Conservation (phyloP, 37 sponge, comb jelly and placozoan genomes). For the Oscarella lobularis region DNA sequence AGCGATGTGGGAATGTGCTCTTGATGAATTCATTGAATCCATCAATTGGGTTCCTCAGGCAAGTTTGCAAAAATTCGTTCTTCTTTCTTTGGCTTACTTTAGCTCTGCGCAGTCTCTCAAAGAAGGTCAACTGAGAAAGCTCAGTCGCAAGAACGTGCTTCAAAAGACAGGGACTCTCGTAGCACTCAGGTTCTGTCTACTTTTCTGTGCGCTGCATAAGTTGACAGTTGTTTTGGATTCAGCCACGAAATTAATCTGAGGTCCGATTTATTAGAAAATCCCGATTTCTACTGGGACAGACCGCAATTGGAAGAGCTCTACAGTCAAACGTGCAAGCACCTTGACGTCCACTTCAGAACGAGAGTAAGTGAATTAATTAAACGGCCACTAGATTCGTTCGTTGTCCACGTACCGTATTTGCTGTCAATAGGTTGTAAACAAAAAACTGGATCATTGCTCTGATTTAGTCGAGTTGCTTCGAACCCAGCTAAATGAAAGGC, state of each 20-base stretch:
- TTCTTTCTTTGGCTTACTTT: not conserved
- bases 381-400: too few species aligned
- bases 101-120: not conserved
- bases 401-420: not conserved
- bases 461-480: constrained; percentile 17
- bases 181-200: not conserved
- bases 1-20: not conserved
- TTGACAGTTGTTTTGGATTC: too few species aligned
- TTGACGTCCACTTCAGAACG: constrained; percentile 15
- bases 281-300: constrained; percentile 20
- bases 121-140: not conserved
- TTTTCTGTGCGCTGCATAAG: not conserved
- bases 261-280: constrained; percentile 9
- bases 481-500: constrained; percentile 21
- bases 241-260: constrained; percentile 18
- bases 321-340: constrained; percentile 16
- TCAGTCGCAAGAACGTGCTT: not conserved
- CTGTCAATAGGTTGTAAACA: constrained; percentile 2
- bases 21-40: not conserved
- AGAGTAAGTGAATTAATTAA: constrained; percentile 10
- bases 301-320: constrained; percentile 18
- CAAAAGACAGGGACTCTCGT: not conserved
- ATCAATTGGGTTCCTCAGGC: not conserved
- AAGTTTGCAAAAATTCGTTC: not conserved
- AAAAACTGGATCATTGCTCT: constrained; percentile 24